phyloP scores from a whole-genome alignment of 2,888 invertebrate species.

The Dicycla oo region DNA sequence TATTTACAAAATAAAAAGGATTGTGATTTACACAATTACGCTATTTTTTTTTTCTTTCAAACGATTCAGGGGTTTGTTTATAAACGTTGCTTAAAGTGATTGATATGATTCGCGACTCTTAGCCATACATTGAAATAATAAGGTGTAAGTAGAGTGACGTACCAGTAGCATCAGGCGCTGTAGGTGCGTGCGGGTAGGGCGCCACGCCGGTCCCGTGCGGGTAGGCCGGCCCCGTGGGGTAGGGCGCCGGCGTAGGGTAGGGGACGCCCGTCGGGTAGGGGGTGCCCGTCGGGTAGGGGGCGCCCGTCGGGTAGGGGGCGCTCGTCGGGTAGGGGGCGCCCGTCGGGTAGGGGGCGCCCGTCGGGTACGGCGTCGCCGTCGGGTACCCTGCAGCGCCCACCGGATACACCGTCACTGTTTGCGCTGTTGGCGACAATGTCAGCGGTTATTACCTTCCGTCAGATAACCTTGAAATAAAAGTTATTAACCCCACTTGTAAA shows the following conservation, averaged over 20 bases:
- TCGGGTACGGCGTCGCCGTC: constrained; percentile 65
- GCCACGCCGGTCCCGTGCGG: constrained; percentile 29
- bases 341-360: constrained; percentile 40
- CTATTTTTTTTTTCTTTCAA: no score
- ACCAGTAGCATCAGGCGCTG: constrained; percentile 80
- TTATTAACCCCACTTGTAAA: no score
- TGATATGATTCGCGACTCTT: neutral
- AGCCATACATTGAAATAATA: no score
- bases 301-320: neutral
- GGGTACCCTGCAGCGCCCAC: constrained; percentile 51
- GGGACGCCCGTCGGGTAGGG: neutral
- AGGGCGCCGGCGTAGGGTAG: constrained; percentile 27
- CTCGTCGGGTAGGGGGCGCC: neutral
- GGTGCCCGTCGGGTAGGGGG: neutral
- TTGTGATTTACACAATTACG: neutral
- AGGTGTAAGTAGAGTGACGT: constrained; percentile 29
- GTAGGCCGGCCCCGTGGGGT: constrained; percentile 52
- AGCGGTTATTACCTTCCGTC: neutral
- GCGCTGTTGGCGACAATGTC: constrained; percentile 38
- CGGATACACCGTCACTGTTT: constrained; percentile 60
- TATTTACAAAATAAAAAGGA: constrained; percentile 11
- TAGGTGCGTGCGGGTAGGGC: constrained; percentile 68
- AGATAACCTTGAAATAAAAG: no score
- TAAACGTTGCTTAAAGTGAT: neutral
- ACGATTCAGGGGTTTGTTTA: neutral